Base-by-base conservation (phyloP, 2,113 vertebrate genomes). In the Corythaixoides concolor region DNA sequence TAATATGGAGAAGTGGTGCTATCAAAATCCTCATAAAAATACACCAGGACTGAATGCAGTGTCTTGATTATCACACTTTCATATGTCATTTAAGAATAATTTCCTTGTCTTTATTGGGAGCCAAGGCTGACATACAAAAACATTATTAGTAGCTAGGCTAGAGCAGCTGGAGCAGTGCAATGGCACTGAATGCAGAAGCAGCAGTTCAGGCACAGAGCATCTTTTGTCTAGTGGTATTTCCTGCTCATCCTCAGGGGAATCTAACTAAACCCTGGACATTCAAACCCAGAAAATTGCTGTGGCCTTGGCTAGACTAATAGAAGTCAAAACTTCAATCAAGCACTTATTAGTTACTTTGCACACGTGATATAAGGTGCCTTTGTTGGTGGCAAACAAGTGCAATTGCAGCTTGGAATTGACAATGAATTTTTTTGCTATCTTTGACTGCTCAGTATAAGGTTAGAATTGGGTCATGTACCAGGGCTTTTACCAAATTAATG, bases 311-410 rank as follows among this genome's bases (percentile, higher is more conserved):
- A 81, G 92, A 94, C 94, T 97, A 97, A 97, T 95, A 97, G 96
- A 98, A 98, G 96, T 97, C 96, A 98, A 97, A 98, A 97, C 95
- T 98, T 97, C 97, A 97, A 96, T 97, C 96, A 97, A 93, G 88
- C 79, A 60, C 95, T 97, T 96, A 95, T 95, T 98, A 98, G 97
- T 97, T 96, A 97, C 96, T 97, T 97, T 95, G 95, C 50, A 11
- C 94, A 91, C n/a, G 4, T 35, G 56, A 73, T 90, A 81, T 58
- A 60, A 95, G 95, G 92, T 85, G 60, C 84, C 87, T 96, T 96
- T 96, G 89, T 94, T 97, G 94, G 89, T 97, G 87, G 96, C 92
- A 97, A 98, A 97, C 20, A 80, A 96, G 78, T 97, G 89, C 93
- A 83, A 94, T 79, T 91, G 95, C 85, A 88, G 75, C 73, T 95